Evolutionary conservation across 2,797 vertebrate species (phyloP), one percentile per base, ranked within the genome.

Genomic region (Chelonia mydas): DNA sequence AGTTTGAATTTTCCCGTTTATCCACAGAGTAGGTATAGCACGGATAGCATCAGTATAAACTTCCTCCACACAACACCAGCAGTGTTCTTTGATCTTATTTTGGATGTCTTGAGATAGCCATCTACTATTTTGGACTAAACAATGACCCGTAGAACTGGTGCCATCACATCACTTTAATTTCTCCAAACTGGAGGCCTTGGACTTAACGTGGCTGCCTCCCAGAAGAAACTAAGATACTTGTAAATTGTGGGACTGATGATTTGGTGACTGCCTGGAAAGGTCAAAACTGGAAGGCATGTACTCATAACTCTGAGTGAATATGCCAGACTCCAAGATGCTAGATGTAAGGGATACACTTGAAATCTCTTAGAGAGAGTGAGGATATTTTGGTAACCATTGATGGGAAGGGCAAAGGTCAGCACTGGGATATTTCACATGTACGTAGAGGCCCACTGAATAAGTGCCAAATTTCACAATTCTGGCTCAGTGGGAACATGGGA

Each of bases 151-250:
- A 15, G 31, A 61, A 61, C 41, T 19, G 19, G 4, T 93, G 93
- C 91, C 91, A 85, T 90, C 8, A 0, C 68, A 72, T 87, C 76
- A 74, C 15, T 19, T 47, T 93, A 28, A 33, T 93, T 82, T 91
- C 91, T 78, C 90, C 33, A 23, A 82, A 68, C 94, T 82, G 50
- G 57, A 74, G 91, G 93, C 92, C 86, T 94, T 89, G 94, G 54
- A 88, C 51, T 11, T 15, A 88, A 72, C 49, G 5, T 53, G 93
- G 84, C 51, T 50, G 45, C 90, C 82, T 89, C 86, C 80, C 86
- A 90, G 65, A 88, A 77, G 87, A 61, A 80, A 89, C 17, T 82
- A 89, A 50, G 59, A 76, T 28, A 51, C 77, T 54, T 96, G 86
- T 80, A 91, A 90, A 88, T 94, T 93, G 31, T 61, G 59, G 86